These are phyloP conservation scores for Drosophila longiperda DNA, from an alignment of 2,888 invertebrate species.

Conservation along the genomic window DNA sequence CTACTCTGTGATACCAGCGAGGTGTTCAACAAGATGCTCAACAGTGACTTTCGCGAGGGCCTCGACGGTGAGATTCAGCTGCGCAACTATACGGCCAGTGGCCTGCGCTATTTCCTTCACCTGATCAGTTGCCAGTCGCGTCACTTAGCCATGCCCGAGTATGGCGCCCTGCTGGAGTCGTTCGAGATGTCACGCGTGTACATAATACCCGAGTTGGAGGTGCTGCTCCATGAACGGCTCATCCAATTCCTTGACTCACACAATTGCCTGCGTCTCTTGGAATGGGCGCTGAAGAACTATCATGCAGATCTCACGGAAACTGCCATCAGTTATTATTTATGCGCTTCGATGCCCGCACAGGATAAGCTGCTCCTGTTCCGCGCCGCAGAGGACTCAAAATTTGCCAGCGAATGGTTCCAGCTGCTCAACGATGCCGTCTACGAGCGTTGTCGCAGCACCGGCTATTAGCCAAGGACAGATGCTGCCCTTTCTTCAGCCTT, in stretches of 20 bases:
- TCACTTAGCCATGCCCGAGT: slow-evolving; percentile 69
- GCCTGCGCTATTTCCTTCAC: slow-evolving; percentile 84
- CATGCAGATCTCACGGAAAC: slow-evolving; percentile 84
- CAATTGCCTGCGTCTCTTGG: slow-evolving; percentile 82
- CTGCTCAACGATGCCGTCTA: slow-evolving; percentile 84
- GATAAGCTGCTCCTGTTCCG: slow-evolving; percentile 82
- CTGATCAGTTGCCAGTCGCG: slow-evolving; percentile 77
- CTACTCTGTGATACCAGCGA: slow-evolving; percentile 83
- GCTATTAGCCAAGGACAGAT: slow-evolving; percentile 45
- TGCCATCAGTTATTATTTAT: slow-evolving; percentile 84
- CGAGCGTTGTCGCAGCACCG: slow-evolving; percentile 78
- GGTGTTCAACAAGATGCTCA: slow-evolving; percentile 85
- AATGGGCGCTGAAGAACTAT: slow-evolving; percentile 84
- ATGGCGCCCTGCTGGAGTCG: slow-evolving; percentile 82
- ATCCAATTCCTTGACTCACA: slow-evolving; percentile 77
- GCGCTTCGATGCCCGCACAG: slow-evolving; percentile 73
- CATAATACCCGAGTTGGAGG: slow-evolving; percentile 83
- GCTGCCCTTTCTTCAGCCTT: slow-evolving; percentile 2
- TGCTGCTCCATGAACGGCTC: slow-evolving; percentile 75
- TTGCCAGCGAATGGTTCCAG: slow-evolving; percentile 84
- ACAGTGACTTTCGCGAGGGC: slow-evolving; percentile 84
- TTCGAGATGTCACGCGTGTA: slow-evolving; percentile 84
- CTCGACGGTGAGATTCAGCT: slow-evolving; percentile 83
- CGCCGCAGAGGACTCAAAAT: slow-evolving; percentile 83
- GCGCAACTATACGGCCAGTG: slow-evolving; percentile 80